These are phyloP conservation scores for Chloropsis cyanopogon DNA, from an alignment of 2,113 vertebrate genomes.

Conservation along the genomic window DNA sequence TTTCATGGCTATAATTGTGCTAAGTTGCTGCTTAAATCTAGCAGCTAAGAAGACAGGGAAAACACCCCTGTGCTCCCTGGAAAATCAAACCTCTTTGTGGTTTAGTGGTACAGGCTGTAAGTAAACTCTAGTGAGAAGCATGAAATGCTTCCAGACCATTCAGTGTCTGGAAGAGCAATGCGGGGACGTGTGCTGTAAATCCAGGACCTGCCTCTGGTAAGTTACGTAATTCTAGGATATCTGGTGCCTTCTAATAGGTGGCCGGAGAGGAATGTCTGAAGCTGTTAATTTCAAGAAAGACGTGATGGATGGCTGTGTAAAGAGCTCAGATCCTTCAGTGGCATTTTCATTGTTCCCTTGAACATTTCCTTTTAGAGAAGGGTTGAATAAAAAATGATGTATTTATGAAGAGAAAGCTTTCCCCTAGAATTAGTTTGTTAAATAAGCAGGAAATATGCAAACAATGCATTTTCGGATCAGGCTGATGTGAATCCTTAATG, in stretches of 20 bases:
- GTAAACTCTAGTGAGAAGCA: background rate
- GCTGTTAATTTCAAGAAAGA: background rate
- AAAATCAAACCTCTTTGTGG: background rate
- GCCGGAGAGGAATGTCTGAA: background rate
- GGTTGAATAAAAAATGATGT: background rate
- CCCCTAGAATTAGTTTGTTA: background rate
- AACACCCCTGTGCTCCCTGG: background rate
- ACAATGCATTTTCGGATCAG: rapidly evolving
- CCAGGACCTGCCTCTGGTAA: background rate
- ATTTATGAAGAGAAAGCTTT: background rate
- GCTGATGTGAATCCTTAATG: background rate
- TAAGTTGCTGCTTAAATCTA: background rate
- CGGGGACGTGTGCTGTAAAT: background rate
- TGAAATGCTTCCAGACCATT: background rate
- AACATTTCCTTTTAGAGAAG: background rate
- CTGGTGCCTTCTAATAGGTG: background rate
- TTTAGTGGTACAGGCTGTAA: background rate
- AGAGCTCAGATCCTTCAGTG: background rate
- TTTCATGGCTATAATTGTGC: background rate
- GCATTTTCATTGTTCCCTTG: background rate
- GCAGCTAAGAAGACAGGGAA: background rate
- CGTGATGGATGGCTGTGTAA: background rate
- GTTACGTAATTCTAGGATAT: background rate
- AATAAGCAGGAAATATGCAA: background rate
- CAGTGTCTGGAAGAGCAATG: background rate